phyloP scores from a whole-genome alignment of 1,140 invertebrate genomes.

The Rhysida immarginata region DNA sequence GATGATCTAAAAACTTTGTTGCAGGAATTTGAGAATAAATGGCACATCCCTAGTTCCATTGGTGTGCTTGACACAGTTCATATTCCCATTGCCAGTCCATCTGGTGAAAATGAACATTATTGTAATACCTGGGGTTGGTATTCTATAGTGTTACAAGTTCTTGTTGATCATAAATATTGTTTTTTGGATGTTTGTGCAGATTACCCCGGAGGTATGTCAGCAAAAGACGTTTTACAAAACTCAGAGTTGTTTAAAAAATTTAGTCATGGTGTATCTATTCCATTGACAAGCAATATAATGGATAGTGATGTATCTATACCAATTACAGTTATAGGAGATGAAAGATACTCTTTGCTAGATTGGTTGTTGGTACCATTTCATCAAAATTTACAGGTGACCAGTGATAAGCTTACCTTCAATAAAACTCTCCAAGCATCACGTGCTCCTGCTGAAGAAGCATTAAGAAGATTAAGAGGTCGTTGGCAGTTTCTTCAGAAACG shows the following conservation, averaged over 20 bases:
- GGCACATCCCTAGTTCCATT: neutral
- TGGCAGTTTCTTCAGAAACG: neutral
- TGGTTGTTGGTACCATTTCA: neutral
- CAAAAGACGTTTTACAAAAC: neutral
- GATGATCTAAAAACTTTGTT: neutral
- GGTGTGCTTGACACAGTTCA: neutral
- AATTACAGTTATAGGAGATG: neutral
- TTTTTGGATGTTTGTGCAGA: neutral
- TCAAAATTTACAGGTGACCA: neutral
- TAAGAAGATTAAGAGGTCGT: neutral
- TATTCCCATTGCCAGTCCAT: neutral
- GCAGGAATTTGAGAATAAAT: neutral
- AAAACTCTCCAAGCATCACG: neutral
- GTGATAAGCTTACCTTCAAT: neutral
- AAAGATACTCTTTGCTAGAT: neutral
- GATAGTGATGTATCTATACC: neutral
- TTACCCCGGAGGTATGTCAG: neutral
- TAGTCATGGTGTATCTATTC: neutral
- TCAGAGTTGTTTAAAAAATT: neutral
- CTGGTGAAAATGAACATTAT: neutral
- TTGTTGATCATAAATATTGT: neutral
- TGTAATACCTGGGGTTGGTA: neutral
- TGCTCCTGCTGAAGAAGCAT: neutral
- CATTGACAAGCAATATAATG: neutral
- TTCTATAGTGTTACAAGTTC: neutral